A percentile compares a stretch with the other conserved stretches of the same genome.
Conservation (phyloP, 2,797 vertebrate species). For the Valencia hispanica region DNA sequence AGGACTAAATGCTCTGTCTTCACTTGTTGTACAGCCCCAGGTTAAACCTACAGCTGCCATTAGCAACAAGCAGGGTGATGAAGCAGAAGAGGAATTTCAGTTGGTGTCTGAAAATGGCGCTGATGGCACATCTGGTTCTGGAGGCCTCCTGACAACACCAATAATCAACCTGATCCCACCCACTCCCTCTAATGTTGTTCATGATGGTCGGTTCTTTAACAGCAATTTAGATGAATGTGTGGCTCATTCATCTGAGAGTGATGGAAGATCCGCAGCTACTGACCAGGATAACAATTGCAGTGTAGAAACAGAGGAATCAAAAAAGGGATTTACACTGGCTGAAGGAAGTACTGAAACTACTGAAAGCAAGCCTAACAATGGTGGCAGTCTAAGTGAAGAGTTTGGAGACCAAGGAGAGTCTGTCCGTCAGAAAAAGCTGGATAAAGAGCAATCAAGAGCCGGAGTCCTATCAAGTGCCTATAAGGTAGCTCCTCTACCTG, state of each 20-base stretch:
- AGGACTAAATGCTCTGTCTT: conserved; percentile 68
- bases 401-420: conserved; percentile 36
- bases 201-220: conserved; percentile 81
- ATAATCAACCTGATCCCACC: conserved; percentile 80
- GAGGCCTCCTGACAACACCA: conserved; percentile 62
- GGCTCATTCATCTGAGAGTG: conserved; percentile 48
- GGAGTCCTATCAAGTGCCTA: conserved; percentile 50
- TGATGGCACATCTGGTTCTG: conserved; percentile 24
- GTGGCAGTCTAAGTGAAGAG: conserved; percentile 11
- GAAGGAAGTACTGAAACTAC: conserved; percentile 10
- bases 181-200: conserved; percentile 69
- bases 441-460: conserved; percentile 43
- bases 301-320: conserved; percentile 25
- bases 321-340: conserved; percentile 7
- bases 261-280: conserved; percentile 25
- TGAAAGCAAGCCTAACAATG: conserved; percentile 8
- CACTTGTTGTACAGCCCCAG: conserved; percentile 61
- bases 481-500: conserved; percentile 69
- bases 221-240: conserved; percentile 61
- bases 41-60: background rate
- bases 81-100: conserved; percentile 53
- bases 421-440: conserved; percentile 16
- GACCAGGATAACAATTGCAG: conserved; percentile 49
- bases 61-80: conserved; percentile 30
- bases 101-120: conserved; percentile 46